Conservation (phyloP, 2,113 vertebrate genomes). For the Saguinus midas region DNA sequence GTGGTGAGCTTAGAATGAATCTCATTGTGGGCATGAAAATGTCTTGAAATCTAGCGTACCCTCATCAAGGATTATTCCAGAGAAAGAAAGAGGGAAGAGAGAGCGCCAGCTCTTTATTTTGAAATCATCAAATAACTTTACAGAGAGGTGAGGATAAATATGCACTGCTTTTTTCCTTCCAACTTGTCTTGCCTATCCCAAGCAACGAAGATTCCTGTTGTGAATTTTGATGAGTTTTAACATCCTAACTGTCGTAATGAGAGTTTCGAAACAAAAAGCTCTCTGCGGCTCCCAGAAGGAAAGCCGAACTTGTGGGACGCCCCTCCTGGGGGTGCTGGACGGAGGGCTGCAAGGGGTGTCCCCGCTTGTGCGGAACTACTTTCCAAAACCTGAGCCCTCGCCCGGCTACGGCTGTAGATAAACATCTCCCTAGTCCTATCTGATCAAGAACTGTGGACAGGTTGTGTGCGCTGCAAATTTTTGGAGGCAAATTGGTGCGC, state of each 20-base stretch:
- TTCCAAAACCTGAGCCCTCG: not conserved
- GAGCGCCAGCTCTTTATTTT: not conserved
- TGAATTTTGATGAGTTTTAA: conserved; percentile 38
- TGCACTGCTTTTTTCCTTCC: not conserved
- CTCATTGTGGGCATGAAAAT: not conserved
- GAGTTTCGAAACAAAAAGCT: not conserved
- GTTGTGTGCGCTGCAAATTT: not conserved
- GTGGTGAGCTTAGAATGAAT: fast-evolving
- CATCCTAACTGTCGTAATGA: not conserved
- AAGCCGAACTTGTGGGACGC: not conserved
- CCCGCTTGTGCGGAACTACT: fast-evolving
- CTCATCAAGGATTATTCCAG: not conserved
- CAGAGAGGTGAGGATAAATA: not conserved
- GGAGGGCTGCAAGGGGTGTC: fast-evolving
- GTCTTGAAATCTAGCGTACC: not conserved
- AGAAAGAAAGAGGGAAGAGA: too few relatives aligned
- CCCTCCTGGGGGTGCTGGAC: not conserved
- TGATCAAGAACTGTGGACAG: fast-evolving
- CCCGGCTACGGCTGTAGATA: fast-evolving
- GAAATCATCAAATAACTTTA: not conserved
- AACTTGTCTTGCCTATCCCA: not conserved
- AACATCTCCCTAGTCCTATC: fast-evolving
- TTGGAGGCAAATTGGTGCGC: not conserved
- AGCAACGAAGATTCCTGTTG: not conserved
- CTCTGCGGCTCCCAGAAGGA: not conserved